Base-by-base conservation (phyloP, 2,797 vertebrate species). In the Hozukius guyotensis region DNA sequence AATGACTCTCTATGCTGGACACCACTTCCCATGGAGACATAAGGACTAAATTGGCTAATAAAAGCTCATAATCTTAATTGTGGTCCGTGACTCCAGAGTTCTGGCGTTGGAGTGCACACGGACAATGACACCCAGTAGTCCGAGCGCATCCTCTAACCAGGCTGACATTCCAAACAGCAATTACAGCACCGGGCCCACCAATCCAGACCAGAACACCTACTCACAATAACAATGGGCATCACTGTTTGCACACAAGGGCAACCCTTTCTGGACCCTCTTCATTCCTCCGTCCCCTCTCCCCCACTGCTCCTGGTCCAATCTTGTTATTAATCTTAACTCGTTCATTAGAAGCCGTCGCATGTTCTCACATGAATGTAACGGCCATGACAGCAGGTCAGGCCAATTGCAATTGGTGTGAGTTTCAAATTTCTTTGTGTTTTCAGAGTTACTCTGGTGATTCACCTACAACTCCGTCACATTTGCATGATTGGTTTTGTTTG, bases 141-240 rank as follows among this genome's bases (percentile, higher is more conserved):
- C 61, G 81, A 94, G 84, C 80, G 88, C 91, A 90, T 92, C 91
- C 85, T 93, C 85, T 92, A 93, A 94, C 93, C 90, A 85, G 87
- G 80, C 91, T 92, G 78, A 92, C 95, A 96, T 96, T 96, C 96
- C 95, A 89, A 63, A 77, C 82, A 66, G 89, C 94, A 95, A 96
- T 96, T 95, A 95, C 90, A 88, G 93, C 91, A 92, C 89, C 85
- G 70, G 88, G 89, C 91, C 94, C 90, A 92, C 93, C 94, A 88
- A 94, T 94, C 90, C 90, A 89, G 92, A 91, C 92, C 92, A 85
- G 92, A 94, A 96, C 96, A 96, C 96, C 95, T 96, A 94, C 95
- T 92, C 86, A 31, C 52, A 13, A 68, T 56, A 75, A 96, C 95
- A 96, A 96, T 90, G 89, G 75, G 49, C 76, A 71, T 56, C 78